A percentile compares a stretch with the other conserved stretches of the same genome.
Evolutionary conservation across 1,140 invertebrate genomes (phyloP).

Genomic region (Panagrolaimus sp.): DNA sequence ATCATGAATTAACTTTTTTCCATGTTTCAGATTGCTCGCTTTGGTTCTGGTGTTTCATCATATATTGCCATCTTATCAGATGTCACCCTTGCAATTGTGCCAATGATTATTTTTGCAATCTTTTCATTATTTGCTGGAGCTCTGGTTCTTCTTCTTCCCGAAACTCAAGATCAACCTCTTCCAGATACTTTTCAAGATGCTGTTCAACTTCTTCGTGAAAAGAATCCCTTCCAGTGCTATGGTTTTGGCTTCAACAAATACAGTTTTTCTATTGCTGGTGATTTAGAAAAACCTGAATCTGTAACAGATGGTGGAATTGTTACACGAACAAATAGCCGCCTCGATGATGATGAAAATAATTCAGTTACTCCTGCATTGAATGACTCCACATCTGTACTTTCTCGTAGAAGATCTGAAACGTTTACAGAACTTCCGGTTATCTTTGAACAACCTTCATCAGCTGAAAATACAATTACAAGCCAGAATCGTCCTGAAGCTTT

Average conservation of each 20-base stretch:
- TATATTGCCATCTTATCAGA: slow-evolving; percentile 45
- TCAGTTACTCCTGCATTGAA: background rate
- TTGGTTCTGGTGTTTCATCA: slow-evolving; percentile 21
- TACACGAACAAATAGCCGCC: background rate
- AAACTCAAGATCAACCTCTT: slow-evolving; percentile 42
- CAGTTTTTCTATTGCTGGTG: background rate
- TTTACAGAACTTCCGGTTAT: slow-evolving; percentile 34
- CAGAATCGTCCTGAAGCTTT: slow-evolving; percentile 5
- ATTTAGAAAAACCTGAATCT: slow-evolving; percentile 1
- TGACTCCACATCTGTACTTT: background rate
- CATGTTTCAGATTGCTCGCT: slow-evolving; percentile 50
- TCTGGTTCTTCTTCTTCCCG: slow-evolving; percentile 46
- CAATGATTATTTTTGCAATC: slow-evolving; percentile 49
- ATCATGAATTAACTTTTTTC: too few species aligned
- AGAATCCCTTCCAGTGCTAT: background rate
- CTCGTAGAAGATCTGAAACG: slow-evolving; percentile 27
- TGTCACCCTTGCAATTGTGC: slow-evolving; percentile 51
- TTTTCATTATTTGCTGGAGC: slow-evolving; percentile 47
- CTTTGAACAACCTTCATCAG: slow-evolving; percentile 20
- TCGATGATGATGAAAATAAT: background rate
- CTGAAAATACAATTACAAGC: slow-evolving; percentile 8
- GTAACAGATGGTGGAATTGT: background rate
- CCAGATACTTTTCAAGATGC: slow-evolving; percentile 45
- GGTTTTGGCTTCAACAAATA: slow-evolving; percentile 1
- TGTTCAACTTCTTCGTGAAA: slow-evolving; percentile 11